Conservation (phyloP, 2,113 vertebrate species). For the Passer montanus region DNA sequence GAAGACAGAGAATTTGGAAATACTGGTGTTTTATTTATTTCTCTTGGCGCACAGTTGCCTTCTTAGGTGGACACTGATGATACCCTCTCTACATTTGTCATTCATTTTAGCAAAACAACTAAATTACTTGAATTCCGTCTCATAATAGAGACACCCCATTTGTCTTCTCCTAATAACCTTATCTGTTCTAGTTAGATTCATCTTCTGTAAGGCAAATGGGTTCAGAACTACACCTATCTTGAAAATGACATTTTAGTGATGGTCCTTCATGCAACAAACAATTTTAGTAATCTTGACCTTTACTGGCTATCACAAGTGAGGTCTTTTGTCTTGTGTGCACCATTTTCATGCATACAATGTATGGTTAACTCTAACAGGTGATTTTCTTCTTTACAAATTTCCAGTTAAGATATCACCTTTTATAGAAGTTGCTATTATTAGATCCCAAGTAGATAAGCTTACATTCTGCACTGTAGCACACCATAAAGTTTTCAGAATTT, state of each 20-base stretch:
- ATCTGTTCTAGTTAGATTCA: background rate
- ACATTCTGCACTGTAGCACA: background rate
- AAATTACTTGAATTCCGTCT: background rate
- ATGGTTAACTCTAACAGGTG: background rate
- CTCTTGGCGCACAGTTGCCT: background rate
- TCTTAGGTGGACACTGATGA: background rate
- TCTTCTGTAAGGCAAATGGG: rapidly evolving
- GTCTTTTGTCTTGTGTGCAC: rapidly evolving
- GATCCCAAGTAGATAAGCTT: background rate
- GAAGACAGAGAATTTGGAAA: background rate
- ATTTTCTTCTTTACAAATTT: background rate
- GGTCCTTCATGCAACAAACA: background rate
- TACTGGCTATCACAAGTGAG: background rate
- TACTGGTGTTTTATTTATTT: background rate
- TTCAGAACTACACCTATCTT: background rate
- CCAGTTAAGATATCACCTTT: background rate
- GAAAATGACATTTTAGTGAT: background rate
- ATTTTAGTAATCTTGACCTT: background rate
- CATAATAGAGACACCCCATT: background rate
- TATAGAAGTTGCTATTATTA: background rate
- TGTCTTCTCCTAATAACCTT: background rate
- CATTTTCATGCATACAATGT: background rate
- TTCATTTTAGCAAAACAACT: background rate
- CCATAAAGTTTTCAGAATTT: background rate
- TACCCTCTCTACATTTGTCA: background rate